These are phyloP conservation scores for Indicator indicator DNA, from an alignment of 2,113 vertebrate species.

Conservation along the genomic window DNA sequence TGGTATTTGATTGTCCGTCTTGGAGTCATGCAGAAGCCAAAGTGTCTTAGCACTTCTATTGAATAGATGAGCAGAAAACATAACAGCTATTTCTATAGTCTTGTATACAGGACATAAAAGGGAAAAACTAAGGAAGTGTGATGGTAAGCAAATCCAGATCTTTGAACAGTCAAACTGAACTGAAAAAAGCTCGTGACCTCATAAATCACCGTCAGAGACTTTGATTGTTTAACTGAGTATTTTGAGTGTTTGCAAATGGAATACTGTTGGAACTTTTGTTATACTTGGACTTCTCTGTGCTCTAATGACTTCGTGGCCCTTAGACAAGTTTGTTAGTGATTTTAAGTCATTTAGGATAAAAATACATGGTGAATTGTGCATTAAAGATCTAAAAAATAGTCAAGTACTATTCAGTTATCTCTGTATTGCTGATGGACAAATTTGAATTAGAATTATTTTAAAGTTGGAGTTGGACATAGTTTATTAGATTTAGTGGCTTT, in stretches of 20 bases:
- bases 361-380: background rate
- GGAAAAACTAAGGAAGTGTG: background rate
- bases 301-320: background rate
- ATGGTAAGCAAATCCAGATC: background rate
- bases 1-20: background rate
- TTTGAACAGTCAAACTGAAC: background rate
- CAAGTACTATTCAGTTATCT: background rate
- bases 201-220: background rate
- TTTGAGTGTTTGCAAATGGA: background rate
- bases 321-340: background rate
- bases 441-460: background rate
- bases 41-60: background rate
- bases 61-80: background rate
- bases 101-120: background rate
- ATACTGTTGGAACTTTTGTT: background rate
- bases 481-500: background rate
- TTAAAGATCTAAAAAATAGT: background rate
- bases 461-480: background rate
- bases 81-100: background rate
- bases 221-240: background rate
- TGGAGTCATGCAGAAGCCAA: background rate
- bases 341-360: background rate
- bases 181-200: background rate
- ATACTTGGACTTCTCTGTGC: background rate
- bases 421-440: background rate